These are phyloP conservation scores for Lithobates sylvaticus DNA, from an alignment of 2,797 vertebrate species.

Conservation along the genomic window DNA sequence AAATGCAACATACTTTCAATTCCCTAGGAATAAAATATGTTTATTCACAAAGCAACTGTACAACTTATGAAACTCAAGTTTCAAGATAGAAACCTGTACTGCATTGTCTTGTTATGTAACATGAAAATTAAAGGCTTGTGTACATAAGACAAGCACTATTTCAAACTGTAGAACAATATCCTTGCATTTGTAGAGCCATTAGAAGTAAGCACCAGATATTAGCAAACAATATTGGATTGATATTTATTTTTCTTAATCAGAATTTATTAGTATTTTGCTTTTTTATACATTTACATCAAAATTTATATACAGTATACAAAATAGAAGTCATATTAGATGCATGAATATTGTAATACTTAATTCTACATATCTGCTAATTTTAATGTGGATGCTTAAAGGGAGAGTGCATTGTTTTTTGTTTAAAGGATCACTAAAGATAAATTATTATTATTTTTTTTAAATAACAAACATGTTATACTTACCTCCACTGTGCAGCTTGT, in stretches of 20 bases:
- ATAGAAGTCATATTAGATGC: too few species aligned
- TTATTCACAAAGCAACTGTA: slow-evolving; percentile 45
- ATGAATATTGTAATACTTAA: too few species aligned
- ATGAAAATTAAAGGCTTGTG: background rate
- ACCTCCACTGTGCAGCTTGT: too few species aligned
- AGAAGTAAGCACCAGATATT: background rate
- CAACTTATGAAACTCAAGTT: slow-evolving; percentile 16
- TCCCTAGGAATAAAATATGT: slow-evolving; percentile 27
- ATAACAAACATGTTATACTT: too few species aligned
- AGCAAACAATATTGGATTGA: background rate
- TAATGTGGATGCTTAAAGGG: too few species aligned
- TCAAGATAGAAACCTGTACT: background rate
- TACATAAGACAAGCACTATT: background rate
- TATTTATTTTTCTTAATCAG: background rate
- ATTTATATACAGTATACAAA: too few species aligned
- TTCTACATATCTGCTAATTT: too few species aligned
- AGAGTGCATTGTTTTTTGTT: too few species aligned
- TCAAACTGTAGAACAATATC: background rate
- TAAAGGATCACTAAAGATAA: too few species aligned
- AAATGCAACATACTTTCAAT: slow-evolving; percentile 33
- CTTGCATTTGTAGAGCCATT: background rate
- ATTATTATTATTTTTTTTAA: too few species aligned
- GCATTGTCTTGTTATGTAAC: slow-evolving; percentile 34
- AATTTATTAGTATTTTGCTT: background rate
- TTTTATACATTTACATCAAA: too few species aligned